Conservation (phyloP, 1,140 invertebrate species). For the Aphidius ervi region DNA sequence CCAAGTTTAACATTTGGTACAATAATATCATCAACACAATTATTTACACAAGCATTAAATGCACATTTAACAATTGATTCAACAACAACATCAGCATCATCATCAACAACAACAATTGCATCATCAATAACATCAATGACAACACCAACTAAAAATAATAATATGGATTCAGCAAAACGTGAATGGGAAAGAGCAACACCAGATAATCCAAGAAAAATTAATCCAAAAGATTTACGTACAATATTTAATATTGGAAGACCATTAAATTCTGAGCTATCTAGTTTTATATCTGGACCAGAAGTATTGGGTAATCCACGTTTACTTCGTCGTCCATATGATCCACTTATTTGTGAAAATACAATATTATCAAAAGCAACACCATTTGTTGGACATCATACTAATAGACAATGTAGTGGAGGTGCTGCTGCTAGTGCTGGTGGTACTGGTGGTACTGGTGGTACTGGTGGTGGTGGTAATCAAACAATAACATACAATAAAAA, state of each 20-base stretch:
- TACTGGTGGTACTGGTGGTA: constrained; percentile 17
- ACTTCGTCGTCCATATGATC: constrained; percentile 47
- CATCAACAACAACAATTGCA: constrained; percentile 11
- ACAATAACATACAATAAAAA: constrained; percentile 12
- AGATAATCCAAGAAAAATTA: constrained; percentile 41
- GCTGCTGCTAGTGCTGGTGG: constrained; percentile 22
- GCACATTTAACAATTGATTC: constrained; percentile 26
- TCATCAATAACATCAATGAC: constrained; percentile 11
- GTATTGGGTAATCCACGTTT: constrained; percentile 44
- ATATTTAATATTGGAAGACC: constrained; percentile 33
- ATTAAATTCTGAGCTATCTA: constrained; percentile 34
- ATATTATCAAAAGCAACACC: constrained; percentile 47
- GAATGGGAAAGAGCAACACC: constrained; percentile 47
- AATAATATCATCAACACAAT: constrained; percentile 50
- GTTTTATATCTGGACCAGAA: constrained; percentile 41
- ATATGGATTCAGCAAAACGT: constrained; percentile 43
- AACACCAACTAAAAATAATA: constrained; percentile 28
- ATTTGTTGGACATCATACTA: constrained; percentile 31
- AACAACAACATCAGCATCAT: constrained; percentile 7
- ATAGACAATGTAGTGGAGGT: constrained; percentile 32
- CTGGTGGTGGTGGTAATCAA: constrained; percentile 22
- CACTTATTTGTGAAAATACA: constrained; percentile 50
- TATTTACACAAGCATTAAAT: constrained; percentile 49
- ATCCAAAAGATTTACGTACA: constrained; percentile 42
- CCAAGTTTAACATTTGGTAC: constrained; percentile 48